Evolutionary conservation across 2,888 invertebrate species (phyloP).

Genomic region (Lepidocyrtinus sp.): DNA sequence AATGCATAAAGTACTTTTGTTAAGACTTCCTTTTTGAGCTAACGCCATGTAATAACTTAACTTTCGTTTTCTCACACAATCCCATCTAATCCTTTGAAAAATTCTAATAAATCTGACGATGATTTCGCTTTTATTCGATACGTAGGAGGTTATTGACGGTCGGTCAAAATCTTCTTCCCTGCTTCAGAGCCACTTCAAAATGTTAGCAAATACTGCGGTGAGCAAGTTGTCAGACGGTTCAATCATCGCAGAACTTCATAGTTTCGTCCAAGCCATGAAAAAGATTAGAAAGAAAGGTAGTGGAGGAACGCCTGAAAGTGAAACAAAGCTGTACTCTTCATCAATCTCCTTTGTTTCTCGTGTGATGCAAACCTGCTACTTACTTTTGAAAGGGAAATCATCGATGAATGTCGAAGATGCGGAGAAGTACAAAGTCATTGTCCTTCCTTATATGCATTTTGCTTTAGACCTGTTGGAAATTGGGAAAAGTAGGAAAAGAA

Average conservation of each 20-base stretch:
- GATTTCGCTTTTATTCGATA: not conserved
- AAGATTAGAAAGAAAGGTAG: conserved; percentile 33
- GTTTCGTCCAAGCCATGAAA: conserved; percentile 26
- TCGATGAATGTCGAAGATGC: conserved; percentile 29
- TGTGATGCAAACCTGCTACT: conserved; percentile 30
- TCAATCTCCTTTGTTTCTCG: conserved; percentile 37
- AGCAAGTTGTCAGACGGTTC: conserved; percentile 52
- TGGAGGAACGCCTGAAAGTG: conserved; percentile 1
- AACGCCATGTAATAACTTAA: not conserved
- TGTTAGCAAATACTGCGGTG: conserved; percentile 60
- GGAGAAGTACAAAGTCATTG: conserved; percentile 27
- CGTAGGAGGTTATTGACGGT: conserved; percentile 42
- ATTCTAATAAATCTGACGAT: conserved; percentile 11
- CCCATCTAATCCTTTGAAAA: not conserved
- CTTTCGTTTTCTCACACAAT: conserved; percentile 6
- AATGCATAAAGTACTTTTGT: not conserved
- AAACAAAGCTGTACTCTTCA: conserved; percentile 7
- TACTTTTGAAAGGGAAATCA: conserved; percentile 49
- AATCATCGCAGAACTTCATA: conserved; percentile 35
- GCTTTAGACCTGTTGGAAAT: conserved; percentile 43
- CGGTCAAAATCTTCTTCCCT: conserved; percentile 60
- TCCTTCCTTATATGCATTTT: conserved; percentile 43
- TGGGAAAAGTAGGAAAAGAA: not conserved
- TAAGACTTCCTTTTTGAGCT: not conserved
- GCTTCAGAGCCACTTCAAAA: conserved; percentile 56